Evolutionary conservation across 1,140 invertebrate species (phyloP).

Genomic region (Drosophila ananassae): DNA sequence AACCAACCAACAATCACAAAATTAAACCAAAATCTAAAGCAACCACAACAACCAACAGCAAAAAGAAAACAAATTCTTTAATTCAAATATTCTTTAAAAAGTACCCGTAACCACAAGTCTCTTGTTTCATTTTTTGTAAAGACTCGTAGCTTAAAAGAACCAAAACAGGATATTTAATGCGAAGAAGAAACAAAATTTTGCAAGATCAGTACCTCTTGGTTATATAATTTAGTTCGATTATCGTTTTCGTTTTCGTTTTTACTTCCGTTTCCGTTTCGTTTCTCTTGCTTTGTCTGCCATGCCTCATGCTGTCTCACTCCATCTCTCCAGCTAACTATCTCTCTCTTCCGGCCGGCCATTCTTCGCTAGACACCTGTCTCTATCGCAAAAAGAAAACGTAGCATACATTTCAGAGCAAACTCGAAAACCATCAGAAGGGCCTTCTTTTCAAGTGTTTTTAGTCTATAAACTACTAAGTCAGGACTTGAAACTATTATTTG

Average conservation of each 20-base stretch:
- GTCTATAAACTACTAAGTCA: too few species aligned
- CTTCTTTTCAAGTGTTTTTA: neutral
- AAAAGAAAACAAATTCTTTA: slow-evolving; percentile 7
- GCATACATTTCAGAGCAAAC: slow-evolving; percentile 4
- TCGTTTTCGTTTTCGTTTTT: slow-evolving; percentile 17
- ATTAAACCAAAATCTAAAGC: slow-evolving; percentile 34
- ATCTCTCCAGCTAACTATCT: slow-evolving; percentile 15
- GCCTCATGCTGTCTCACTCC: slow-evolving; percentile 45
- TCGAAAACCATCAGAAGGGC: slow-evolving; percentile 2
- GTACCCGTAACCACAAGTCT: too few species aligned
- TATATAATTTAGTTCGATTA: slow-evolving; percentile 35
- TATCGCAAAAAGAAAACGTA: slow-evolving; percentile 4
- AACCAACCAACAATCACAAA: slow-evolving; percentile 52
- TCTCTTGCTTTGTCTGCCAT: slow-evolving; percentile 50
- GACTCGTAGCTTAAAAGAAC: slow-evolving; percentile 39
- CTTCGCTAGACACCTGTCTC: slow-evolving; percentile 16
- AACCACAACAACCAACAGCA: slow-evolving; percentile 59
- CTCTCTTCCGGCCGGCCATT: slow-evolving; percentile 8
- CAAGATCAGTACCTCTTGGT: slow-evolving; percentile 34
- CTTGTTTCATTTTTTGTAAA: slow-evolving; percentile 25
- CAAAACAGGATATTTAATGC: slow-evolving; percentile 35
- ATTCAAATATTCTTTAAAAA: slow-evolving; percentile 18
- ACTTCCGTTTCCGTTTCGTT: slow-evolving; percentile 15
- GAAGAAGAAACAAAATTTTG: slow-evolving; percentile 43
- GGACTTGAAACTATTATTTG: neutral